Percentiles rank a stretch among this genome's conserved stretches.
Evolutionary conservation across 2,113 vertebrate species (phyloP).

Genomic region (Phalacrocorax aristotelis): DNA sequence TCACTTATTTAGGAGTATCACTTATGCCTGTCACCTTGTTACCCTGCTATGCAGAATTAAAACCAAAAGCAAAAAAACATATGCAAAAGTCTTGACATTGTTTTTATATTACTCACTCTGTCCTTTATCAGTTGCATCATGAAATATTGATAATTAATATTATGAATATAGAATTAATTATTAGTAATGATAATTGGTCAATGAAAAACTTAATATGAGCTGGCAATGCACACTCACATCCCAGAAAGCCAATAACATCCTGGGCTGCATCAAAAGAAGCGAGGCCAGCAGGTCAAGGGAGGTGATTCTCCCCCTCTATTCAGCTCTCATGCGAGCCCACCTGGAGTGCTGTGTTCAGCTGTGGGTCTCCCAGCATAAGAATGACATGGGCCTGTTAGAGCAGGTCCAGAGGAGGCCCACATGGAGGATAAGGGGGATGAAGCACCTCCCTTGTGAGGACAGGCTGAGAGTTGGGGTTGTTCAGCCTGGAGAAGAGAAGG

Average conservation of each 20-base stretch:
- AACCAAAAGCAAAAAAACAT: not conserved
- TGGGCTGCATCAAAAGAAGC: not conserved
- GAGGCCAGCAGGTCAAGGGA: not conserved
- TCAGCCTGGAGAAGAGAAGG: not conserved
- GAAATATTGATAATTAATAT: not conserved
- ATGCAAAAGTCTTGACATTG: not conserved
- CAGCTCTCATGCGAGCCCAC: not conserved
- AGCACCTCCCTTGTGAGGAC: not conserved
- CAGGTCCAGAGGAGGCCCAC: not conserved
- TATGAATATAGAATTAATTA: not conserved
- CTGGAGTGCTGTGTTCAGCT: not conserved
- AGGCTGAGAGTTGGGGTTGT: not conserved
- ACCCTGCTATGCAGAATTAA: not conserved
- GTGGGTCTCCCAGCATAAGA: not conserved
- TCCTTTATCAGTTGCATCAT: not conserved
- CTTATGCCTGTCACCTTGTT: not conserved
- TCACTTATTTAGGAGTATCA: not conserved
- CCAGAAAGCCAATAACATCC: not conserved
- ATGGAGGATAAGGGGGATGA: not conserved
- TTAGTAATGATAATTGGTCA: not conserved
- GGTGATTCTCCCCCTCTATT: not conserved
- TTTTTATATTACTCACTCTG: not conserved
- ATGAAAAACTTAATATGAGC: not conserved
- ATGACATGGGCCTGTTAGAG: not conserved
- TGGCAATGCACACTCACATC: not conserved